phyloP scores from a whole-genome alignment of 2,888 invertebrate genomes.

The Calephelis perditalis region DNA sequence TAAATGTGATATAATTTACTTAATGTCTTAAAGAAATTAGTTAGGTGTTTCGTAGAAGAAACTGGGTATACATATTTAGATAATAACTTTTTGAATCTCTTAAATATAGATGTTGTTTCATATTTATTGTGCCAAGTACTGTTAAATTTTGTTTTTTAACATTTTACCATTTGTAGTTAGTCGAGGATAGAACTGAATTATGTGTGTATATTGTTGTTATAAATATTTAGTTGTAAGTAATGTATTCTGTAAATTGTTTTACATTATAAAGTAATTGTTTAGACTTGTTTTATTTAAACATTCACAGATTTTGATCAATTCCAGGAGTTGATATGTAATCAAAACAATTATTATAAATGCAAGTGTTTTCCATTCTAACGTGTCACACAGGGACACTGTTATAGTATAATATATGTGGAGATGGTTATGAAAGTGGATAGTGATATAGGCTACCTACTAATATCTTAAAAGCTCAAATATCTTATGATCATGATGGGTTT shows the following conservation, averaged over 20 bases:
- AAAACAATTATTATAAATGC: too few relatives aligned
- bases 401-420: too few relatives aligned
- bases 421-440: too few relatives aligned
- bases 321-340: too few relatives aligned
- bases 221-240: constrained; percentile 47
- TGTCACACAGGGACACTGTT: too few relatives aligned
- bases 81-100: constrained; percentile 17
- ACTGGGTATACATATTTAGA: constrained; percentile 14
- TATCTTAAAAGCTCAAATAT: too few relatives aligned
- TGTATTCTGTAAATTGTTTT: constrained; percentile 59
- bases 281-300: constrained; percentile 38
- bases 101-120: constrained; percentile 21
- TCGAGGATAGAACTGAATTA: constrained; percentile 28
- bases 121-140: constrained; percentile 50
- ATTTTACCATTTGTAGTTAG: constrained; percentile 18
- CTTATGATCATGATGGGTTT: too few relatives aligned
- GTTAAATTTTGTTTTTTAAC: constrained; percentile 23
- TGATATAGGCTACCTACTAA: too few relatives aligned
- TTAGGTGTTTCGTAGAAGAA: constrained; percentile 5
- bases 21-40: constrained; percentile 3
- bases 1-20: constrained; percentile 5
- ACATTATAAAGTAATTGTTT: constrained; percentile 69
- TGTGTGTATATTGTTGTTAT: constrained; percentile 53
- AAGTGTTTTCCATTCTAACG: too few relatives aligned
- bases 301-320: background rate